Conservation (phyloP, 2,113 vertebrate genomes). For the Alces alces region DNA sequence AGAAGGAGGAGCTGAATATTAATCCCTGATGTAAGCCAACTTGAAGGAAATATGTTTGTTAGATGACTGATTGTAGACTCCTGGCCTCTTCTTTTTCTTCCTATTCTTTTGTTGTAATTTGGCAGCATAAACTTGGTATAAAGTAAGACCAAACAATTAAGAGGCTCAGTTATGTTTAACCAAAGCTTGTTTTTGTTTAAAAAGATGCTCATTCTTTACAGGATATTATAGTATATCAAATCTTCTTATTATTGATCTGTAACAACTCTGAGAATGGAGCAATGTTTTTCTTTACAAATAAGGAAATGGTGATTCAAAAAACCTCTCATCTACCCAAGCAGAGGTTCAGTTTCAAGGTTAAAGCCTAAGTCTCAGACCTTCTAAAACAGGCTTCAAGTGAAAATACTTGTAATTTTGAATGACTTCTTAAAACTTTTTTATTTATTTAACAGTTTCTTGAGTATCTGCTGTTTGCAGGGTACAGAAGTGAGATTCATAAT, state of each 20-base stretch:
- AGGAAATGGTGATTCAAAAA: background rate
- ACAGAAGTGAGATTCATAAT: background rate
- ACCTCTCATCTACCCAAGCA: background rate
- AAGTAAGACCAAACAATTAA: background rate
- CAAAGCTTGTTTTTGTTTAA: background rate
- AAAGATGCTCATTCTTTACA: background rate
- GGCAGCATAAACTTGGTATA: background rate
- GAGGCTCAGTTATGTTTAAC: background rate
- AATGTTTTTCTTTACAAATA: background rate
- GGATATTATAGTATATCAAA: background rate
- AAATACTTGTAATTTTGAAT: background rate
- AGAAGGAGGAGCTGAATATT: background rate
- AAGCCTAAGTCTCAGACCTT: background rate
- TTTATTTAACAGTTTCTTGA: background rate
- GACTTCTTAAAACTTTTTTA: background rate
- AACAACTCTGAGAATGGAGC: background rate
- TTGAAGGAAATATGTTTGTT: background rate
- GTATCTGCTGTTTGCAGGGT: background rate
- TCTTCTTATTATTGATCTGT: background rate
- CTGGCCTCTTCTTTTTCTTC: background rate
- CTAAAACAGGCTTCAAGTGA: background rate
- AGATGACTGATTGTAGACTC: background rate
- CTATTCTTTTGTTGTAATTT: background rate
- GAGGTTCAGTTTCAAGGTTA: background rate
- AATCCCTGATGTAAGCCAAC: background rate